Evolutionary conservation across 2,888 invertebrate genomes (phyloP).

Genomic region (Caenorhabditis becei): DNA sequence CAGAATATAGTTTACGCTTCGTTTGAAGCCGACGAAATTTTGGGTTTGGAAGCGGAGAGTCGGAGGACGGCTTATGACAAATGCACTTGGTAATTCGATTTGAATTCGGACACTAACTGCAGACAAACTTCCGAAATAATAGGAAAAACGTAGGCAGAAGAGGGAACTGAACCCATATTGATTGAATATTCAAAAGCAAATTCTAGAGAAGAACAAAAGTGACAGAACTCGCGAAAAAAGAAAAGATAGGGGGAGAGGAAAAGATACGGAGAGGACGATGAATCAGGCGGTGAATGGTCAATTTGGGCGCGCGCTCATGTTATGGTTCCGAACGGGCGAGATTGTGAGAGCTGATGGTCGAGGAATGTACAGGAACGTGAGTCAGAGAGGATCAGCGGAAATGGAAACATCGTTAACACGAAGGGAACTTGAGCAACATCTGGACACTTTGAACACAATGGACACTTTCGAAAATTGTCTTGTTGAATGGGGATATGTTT

Average conservation of each 20-base stretch:
- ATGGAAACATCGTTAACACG: slow-evolving; percentile 9
- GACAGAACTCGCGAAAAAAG: background rate
- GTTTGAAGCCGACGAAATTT: slow-evolving; percentile 37
- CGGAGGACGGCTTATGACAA: slow-evolving; percentile 39
- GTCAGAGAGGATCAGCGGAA: background rate
- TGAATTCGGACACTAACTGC: slow-evolving; percentile 7
- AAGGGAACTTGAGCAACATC: too few relatives aligned
- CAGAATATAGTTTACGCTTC: slow-evolving; percentile 57
- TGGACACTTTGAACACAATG: too few relatives aligned
- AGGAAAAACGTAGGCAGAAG: background rate
- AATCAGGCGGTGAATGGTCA: slow-evolving; percentile 31
- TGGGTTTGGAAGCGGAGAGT: background rate
- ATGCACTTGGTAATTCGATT: slow-evolving; percentile 48
- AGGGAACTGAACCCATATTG: background rate
- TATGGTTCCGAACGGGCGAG: background rate
- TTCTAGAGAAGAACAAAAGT: background rate
- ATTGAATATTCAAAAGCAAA: background rate
- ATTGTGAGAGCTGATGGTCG: background rate
- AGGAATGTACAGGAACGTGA: background rate
- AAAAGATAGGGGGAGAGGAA: slow-evolving; percentile 8
- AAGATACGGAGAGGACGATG: slow-evolving; percentile 2
- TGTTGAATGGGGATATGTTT: too few relatives aligned
- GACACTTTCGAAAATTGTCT: too few relatives aligned
- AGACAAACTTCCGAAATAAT: background rate
- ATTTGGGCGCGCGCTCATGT: slow-evolving; percentile 15